Evolutionary conservation across 2,113 vertebrate species (phyloP), one percentile per base, ranked within the genome.

Genomic region (Trinectes maculatus): DNA sequence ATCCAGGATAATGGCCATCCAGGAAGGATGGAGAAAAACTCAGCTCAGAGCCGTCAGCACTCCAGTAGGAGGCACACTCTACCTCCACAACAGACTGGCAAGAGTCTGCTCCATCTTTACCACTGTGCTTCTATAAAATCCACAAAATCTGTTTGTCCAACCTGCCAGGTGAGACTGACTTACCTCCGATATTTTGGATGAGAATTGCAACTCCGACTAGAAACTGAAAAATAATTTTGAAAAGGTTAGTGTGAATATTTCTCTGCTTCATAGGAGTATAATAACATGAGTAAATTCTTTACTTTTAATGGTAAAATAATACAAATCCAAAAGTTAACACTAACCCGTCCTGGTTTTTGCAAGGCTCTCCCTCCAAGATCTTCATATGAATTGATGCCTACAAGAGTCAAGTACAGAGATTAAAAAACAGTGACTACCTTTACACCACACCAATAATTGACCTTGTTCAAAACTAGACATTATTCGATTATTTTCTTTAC

Each of bases 181-280:
- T 94, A 98, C 98, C 97, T 80, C 96, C 98, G 65, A 96, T 92
- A 82, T 98, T 98, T 92, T 99, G 97, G 85, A 96, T 93, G 54
- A 98, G 81, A 91, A 98, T 95, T 37, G 94, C 92, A 74, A 91
- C 79, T 71, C 93, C 97, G 83, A 97, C 98, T 67, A 96, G 47
- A 64, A 96, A 85, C 97, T 98, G 83, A 52, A 84, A 43, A 89
- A 71, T 71, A 86, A 86, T n/a, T 68, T 49, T 26, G 26, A 83
- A 47, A 61, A 70, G 21, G 49, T 80, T 49, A 61, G 44, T 12
- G 58, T n/a, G 8, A 53, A 18, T 16, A 8, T 5, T 15, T 71
- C 52, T 79, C 3, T 24, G 46, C 1, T 15, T 44, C 10, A 22
- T 36, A n/a, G n/a, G n/a, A n/a, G n/a, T n/a, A n/a, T n/a, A n/a